Percentiles rank a stretch among this genome's conserved stretches.
phyloP scores from a whole-genome alignment of 1,140 invertebrate genomes.

The Arctopsyche grandis region DNA sequence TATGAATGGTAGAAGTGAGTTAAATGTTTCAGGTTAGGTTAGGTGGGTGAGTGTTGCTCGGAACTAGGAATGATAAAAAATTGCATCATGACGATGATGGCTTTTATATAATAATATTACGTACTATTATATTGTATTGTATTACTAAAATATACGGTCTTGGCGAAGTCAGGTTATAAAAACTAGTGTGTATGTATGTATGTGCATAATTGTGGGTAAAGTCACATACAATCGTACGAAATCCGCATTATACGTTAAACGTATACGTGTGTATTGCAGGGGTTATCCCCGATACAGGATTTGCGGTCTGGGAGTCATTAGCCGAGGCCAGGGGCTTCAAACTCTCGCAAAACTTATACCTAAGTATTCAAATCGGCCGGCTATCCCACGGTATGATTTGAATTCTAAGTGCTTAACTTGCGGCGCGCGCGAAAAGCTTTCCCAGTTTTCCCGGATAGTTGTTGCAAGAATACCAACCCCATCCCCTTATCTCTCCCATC shows the following conservation, averaged over 20 bases:
- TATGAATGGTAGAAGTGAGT: too few relatives aligned
- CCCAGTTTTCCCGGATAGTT: conserved; percentile 42
- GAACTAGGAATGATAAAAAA: too few relatives aligned
- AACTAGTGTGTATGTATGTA: too few relatives aligned
- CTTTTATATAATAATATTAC: too few relatives aligned
- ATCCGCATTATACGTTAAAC: neutral
- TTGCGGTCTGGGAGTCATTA: conserved; percentile 49
- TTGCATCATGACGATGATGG: too few relatives aligned
- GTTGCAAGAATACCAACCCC: conserved; percentile 28
- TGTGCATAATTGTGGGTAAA: too few relatives aligned
- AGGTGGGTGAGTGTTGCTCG: too few relatives aligned
- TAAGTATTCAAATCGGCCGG: conserved; percentile 49
- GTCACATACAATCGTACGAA: neutral
- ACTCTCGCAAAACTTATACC: conserved; percentile 22
- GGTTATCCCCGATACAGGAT: conserved; percentile 43
- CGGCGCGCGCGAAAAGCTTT: conserved; percentile 33
- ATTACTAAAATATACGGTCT: too few relatives aligned
- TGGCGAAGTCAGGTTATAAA: too few relatives aligned
- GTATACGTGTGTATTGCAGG: neutral
- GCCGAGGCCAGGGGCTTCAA: conserved; percentile 43
- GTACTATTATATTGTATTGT: too few relatives aligned
- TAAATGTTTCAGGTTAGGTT: too few relatives aligned
- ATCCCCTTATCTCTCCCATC: neutral
- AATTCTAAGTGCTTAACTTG: conserved; percentile 50
- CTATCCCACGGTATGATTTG: conserved; percentile 46